Percentiles rank a stretch among this genome's conserved stretches.
Conservation (phyloP, 2,888 invertebrate genomes). For the Drosophila macrospina region DNA sequence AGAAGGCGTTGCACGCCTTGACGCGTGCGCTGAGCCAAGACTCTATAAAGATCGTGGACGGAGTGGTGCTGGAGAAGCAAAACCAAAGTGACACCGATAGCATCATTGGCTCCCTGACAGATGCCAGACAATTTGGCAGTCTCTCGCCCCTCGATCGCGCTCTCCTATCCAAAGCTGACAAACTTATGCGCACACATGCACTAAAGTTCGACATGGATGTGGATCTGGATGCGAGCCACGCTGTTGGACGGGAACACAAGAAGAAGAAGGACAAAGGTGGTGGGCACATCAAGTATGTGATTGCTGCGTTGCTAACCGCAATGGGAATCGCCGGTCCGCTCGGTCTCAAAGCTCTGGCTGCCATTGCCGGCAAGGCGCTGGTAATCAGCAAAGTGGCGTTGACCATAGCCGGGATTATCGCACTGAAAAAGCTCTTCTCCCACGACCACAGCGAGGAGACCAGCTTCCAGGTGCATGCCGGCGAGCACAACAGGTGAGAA, state of each 20-base stretch:
- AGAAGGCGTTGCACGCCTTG: constrained; percentile 87
- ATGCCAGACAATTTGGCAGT: constrained; percentile 87
- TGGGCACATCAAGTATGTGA: constrained; percentile 86
- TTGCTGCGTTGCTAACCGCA: constrained; percentile 88
- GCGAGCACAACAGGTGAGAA: constrained; percentile 87
- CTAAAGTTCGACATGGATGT: constrained; percentile 87
- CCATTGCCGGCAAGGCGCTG: constrained; percentile 90
- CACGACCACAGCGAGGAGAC: constrained; percentile 88
- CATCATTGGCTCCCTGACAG: constrained; percentile 85
- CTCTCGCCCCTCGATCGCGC: constrained; percentile 87
- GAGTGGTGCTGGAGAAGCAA: constrained; percentile 87
- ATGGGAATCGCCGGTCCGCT: constrained; percentile 90
- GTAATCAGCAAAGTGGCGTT: constrained; percentile 91
- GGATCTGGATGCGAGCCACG: constrained; percentile 6
- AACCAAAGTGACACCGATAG: constrained; percentile 86
- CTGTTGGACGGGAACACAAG: constrained; percentile 75
- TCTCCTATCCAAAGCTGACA: constrained; percentile 86
- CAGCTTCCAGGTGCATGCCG: constrained; percentile 90
- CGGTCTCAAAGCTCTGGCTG: constrained; percentile 89
- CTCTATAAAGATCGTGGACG: constrained; percentile 88
- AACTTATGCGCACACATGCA: constrained; percentile 88
- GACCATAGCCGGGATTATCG: constrained; percentile 90
- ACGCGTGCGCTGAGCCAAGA: constrained; percentile 88
- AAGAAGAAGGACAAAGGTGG: constrained; percentile 86
- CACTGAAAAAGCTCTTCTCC: constrained; percentile 90